A percentile compares a stretch with the other conserved stretches of the same genome.
These are phyloP conservation scores for Drosophila parthenogenetica DNA, from an alignment of 2,888 invertebrate genomes.

Conservation along the genomic window DNA sequence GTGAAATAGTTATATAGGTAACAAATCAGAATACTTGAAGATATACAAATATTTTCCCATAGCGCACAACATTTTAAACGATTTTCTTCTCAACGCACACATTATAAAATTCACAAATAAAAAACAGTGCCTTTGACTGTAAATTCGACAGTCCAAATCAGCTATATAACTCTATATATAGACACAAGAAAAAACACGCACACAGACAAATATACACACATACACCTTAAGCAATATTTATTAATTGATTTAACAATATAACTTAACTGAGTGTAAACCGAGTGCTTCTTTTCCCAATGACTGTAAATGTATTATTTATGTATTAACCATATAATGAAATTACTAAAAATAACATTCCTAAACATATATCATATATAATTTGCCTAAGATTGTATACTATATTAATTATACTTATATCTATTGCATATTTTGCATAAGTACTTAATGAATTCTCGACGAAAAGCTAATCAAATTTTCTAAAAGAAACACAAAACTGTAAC, in stretches of 20 bases:
- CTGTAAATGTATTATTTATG: slow-evolving; percentile 49
- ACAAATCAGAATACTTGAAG: slow-evolving; percentile 8
- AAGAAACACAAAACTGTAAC: slow-evolving; percentile 60
- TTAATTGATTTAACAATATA: slow-evolving; percentile 19
- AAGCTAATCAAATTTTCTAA: slow-evolving; percentile 76
- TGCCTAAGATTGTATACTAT: slow-evolving; percentile 19
- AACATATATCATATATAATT: slow-evolving; percentile 20
- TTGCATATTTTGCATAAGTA: slow-evolving; percentile 47
- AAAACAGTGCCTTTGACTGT: slow-evolving; percentile 81
- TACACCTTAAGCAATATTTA: slow-evolving; percentile 45
- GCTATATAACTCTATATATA: slow-evolving; percentile 39
- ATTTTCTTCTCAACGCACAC: slow-evolving; percentile 42
- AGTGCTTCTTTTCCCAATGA: slow-evolving; percentile 38
- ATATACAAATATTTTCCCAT: slow-evolving; percentile 30
- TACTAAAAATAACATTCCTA: slow-evolving; percentile 56
- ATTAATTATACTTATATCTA: slow-evolving; percentile 12
- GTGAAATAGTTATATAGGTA: slow-evolving; percentile 61
- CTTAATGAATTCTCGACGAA: slow-evolving; percentile 60
- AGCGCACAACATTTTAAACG: slow-evolving; percentile 35
- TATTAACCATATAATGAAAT: slow-evolving; percentile 24
- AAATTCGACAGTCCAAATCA: slow-evolving; percentile 44
- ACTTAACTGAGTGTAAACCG: slow-evolving; percentile 32
- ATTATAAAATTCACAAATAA: slow-evolving; percentile 53
- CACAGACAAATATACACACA: slow-evolving; percentile 21
- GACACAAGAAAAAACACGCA: slow-evolving; percentile 9